A percentile compares a stretch with the other conserved stretches of the same genome.
Evolutionary conservation across 2,888 invertebrate genomes (phyloP).

Genomic region (Trachelus stipa): DNA sequence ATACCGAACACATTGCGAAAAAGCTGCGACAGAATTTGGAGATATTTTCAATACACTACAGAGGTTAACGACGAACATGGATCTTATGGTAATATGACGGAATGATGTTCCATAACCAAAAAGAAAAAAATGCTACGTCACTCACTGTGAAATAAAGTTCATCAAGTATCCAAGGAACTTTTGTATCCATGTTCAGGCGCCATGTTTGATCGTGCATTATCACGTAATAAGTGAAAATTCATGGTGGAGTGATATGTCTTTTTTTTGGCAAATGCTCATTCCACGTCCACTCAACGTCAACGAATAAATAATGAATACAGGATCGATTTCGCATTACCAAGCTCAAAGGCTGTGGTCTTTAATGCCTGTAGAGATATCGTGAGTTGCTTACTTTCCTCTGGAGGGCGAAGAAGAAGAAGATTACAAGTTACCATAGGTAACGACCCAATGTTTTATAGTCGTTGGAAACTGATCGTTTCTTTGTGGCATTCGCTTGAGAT

Average conservation of each 20-base stretch:
- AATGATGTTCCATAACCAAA: background rate
- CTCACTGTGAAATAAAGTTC: background rate
- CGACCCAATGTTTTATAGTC: background rate
- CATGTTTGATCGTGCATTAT: background rate
- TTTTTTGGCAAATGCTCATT: background rate
- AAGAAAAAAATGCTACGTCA: background rate
- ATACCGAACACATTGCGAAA: background rate
- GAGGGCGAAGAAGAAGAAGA: background rate
- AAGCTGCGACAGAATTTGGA: background rate
- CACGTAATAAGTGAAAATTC: background rate
- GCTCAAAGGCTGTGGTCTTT: background rate
- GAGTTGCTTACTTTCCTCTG: background rate
- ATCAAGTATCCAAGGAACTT: background rate
- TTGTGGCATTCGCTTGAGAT: background rate
- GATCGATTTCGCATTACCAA: background rate
- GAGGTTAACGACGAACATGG: background rate
- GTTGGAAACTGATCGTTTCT: background rate
- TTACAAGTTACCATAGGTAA: background rate
- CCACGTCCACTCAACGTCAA: background rate
- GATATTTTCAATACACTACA: background rate
- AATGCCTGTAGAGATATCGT: background rate
- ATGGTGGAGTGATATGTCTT: background rate
- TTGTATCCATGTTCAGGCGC: background rate
- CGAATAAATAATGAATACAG: conserved; percentile 25
- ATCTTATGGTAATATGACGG: background rate